Evolutionary conservation across 2,113 vertebrate genomes (phyloP).

Genomic region (Myotis lucifugus): DNA sequence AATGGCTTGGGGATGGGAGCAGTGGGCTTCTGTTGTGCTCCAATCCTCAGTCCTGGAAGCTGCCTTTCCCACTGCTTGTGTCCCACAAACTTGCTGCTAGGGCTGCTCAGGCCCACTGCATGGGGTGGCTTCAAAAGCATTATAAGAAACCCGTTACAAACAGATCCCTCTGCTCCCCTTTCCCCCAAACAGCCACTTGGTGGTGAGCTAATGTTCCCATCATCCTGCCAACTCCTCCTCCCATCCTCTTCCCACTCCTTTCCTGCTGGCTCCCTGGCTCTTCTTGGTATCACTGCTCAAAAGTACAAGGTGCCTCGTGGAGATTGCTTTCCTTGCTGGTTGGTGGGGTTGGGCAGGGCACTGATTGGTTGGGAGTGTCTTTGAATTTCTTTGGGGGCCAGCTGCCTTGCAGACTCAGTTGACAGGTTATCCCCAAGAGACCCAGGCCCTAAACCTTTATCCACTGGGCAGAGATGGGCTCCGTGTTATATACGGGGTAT

Average conservation of each 20-base stretch:
- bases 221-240: neutral
- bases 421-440: neutral
- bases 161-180: neutral
- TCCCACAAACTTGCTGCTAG: neutral
- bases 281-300: neutral
- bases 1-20: slow-evolving; percentile 7
- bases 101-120: slow-evolving; percentile 11
- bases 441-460: neutral
- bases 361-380: accelerated
- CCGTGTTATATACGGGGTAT: neutral
- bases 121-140: slow-evolving; percentile 16
- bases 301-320: neutral
- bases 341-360: neutral
- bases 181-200: neutral
- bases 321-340: slow-evolving; percentile 29
- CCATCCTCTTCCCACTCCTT: slow-evolving; percentile 20
- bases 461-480: neutral
- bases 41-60: neutral
- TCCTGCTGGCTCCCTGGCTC: slow-evolving; percentile 2
- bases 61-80: neutral
- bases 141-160: neutral
- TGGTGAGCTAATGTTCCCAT: neutral
- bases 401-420: neutral
- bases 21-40: neutral
- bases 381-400: neutral